Evolutionary conservation across 2,113 vertebrate genomes (phyloP), one percentile per base, ranked within the genome.

Genomic region (Dipodomys ordii): DNA sequence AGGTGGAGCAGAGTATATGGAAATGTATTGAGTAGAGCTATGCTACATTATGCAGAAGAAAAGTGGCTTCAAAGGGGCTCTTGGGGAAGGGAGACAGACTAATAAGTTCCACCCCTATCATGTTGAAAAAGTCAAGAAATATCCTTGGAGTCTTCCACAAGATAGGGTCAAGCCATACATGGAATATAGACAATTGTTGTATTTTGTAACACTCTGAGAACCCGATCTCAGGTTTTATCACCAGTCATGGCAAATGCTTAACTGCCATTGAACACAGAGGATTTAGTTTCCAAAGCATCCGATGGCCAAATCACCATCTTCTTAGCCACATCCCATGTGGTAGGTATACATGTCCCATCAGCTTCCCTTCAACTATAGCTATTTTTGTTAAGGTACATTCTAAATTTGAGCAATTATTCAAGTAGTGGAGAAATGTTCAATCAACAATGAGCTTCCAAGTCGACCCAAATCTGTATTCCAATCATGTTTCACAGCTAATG

Each of bases 11-110:
- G 25, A 83, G 53, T 46, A 82, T 90, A 73, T 81, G 79, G 85
- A 97, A 95, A 95, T 94, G 64, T 12, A 27, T 53, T 11, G 35
- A 77, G 13, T 19, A 30, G 60, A 35, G 49, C 30, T 68, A 15
- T 1, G 9, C 20, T 76, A 87, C 46, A 35, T 60, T 79, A 83
- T 25, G 4, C 76, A 73, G 53, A 12, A 73, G 77, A 44, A 86
- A 94, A 89, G 79, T 92, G 92, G 87, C 49, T 30, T 94, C 73
- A 73, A 35, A 79, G 28, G 49, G 32, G 28, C 39, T 12, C 9
- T n/a, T 23, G 69, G 89, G 22, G 44, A 15, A 73, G 16, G 35
- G 16, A 87, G 62, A 28, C 0, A 53, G 57, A 69, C 16, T 67
- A 35, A 53, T 78, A 81, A 91, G 88, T 81, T 39, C 83, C 13